Percentiles rank a stretch among this genome's conserved stretches.
These are phyloP conservation scores for Agrotis segetum DNA, from an alignment of 2,888 invertebrate species.

Conservation along the genomic window DNA sequence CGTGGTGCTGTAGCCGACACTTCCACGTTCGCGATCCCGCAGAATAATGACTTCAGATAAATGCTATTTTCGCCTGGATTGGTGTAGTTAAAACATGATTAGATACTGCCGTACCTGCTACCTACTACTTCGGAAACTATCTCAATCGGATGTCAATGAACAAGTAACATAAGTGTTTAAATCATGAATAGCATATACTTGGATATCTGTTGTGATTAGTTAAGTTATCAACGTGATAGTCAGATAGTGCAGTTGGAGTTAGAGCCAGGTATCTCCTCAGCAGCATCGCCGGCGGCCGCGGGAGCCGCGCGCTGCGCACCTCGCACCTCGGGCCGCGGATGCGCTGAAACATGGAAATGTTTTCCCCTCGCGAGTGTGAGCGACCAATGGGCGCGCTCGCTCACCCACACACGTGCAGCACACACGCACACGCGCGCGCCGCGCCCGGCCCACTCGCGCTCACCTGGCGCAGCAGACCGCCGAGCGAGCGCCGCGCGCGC, in stretches of 20 bases:
- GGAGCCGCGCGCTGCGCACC: conserved; percentile 14
- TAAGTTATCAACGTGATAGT: conserved; percentile 65
- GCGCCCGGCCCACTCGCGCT: conserved; percentile 56
- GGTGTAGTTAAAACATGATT: background rate
- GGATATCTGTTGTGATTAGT: conserved; percentile 66
- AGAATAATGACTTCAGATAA: background rate
- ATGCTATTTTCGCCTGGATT: too few species aligned
- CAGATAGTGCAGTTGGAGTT: conserved; percentile 62
- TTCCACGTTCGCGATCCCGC: background rate
- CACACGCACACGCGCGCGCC: conserved; percentile 52
- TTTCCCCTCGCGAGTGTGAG: conserved; percentile 45
- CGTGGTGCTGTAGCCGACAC: background rate
- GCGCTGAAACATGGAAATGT: conserved; percentile 56
- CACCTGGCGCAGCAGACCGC: conserved; percentile 61
- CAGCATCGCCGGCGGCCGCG: conserved; percentile 27
- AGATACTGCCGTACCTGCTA: conserved; percentile 19
- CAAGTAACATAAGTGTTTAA: conserved; percentile 51
- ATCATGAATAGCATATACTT: conserved; percentile 60
- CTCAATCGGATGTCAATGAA: conserved; percentile 49
- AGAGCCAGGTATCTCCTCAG: conserved; percentile 49
- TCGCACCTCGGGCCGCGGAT: conserved; percentile 28
- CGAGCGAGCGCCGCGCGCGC: conserved; percentile 63
- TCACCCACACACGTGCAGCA: conserved; percentile 51
- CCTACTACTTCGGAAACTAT: conserved; percentile 40
- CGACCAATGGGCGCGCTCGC: conserved; percentile 56